Percentiles rank a stretch among this genome's conserved stretches.
phyloP scores from a whole-genome alignment of 2,797 vertebrate species.

The Pteropus rufus region DNA sequence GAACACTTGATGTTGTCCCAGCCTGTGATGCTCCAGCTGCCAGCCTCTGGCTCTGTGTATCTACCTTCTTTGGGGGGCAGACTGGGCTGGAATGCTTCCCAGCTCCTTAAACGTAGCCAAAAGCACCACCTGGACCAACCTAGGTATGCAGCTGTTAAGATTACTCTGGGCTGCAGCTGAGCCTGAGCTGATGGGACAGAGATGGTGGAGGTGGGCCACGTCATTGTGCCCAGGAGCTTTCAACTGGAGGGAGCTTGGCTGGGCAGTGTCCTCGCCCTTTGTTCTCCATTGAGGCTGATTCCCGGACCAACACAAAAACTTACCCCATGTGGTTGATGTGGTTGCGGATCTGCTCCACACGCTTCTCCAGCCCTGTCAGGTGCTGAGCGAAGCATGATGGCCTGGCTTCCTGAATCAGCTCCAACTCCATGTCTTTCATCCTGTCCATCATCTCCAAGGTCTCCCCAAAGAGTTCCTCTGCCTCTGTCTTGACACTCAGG shows the following conservation, averaged over 20 bases:
- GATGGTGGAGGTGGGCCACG: not conserved
- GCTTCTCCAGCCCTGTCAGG: conserved; percentile 86
- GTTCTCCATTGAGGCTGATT: not conserved
- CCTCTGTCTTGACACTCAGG: conserved; percentile 81
- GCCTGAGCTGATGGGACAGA: not conserved
- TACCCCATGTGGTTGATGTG: conserved; percentile 76
- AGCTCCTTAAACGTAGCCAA: not conserved
- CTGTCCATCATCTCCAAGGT: conserved; percentile 83
- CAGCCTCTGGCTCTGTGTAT: fast-evolving
- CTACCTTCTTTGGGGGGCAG: not conserved
- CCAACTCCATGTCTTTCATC: conserved; percentile 87
- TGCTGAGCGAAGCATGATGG: conserved; percentile 81
- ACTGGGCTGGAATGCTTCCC: not conserved
- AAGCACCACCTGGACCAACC: no score
- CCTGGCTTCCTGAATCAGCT: conserved; percentile 82
- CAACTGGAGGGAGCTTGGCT: not conserved
- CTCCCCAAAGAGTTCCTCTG: conserved; percentile 84
- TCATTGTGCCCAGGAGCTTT: not conserved
- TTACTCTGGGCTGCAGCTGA: not conserved
- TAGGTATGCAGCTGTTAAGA: not conserved
- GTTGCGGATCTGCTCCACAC: conserved; percentile 81
- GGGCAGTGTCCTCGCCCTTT: not conserved
- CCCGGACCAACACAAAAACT: not conserved
- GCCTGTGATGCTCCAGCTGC: conserved; percentile 68
- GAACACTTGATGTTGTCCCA: not conserved